Conservation (phyloP, 2,888 invertebrate genomes). For the Drosophila mercatorum region DNA sequence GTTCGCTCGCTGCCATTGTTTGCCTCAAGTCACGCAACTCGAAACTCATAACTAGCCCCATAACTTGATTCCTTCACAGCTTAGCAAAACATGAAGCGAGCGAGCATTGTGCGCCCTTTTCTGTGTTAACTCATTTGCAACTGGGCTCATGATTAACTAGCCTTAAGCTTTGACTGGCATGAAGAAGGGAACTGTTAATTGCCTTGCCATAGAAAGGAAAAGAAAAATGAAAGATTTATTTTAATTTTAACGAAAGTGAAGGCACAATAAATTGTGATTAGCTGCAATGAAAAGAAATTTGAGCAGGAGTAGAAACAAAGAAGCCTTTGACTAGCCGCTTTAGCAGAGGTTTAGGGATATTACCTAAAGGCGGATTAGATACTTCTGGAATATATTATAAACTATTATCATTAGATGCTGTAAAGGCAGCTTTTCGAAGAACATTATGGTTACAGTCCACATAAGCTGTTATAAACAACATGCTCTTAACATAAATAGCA, state of each 20-base stretch:
- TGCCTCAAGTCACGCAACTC: constrained; percentile 65
- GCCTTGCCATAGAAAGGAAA: background rate
- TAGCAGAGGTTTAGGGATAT: background rate
- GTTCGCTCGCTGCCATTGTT: constrained; percentile 43
- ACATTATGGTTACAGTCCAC: background rate
- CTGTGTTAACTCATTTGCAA: constrained; percentile 44
- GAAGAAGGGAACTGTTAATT: constrained; percentile 11
- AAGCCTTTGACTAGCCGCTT: background rate
- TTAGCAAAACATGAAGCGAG: constrained; percentile 37
- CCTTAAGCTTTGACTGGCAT: background rate
- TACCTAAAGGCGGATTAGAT: background rate
- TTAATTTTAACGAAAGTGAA: background rate
- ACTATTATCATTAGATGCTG: background rate
- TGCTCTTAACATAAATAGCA: too few relatives aligned
- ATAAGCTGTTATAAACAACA: background rate
- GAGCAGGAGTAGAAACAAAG: background rate
- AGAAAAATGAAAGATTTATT: constrained; percentile 4
- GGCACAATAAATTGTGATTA: constrained; percentile 6
- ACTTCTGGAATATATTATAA: background rate
- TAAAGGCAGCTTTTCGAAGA: background rate
- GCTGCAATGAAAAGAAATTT: background rate
- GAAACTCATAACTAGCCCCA: constrained; percentile 51
- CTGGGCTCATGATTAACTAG: constrained; percentile 32
- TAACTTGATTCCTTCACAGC: constrained; percentile 58
- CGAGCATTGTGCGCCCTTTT: constrained; percentile 41